Evolutionary conservation across 2,888 invertebrate genomes (phyloP).

Genomic region (Napeogenes sylphis): DNA sequence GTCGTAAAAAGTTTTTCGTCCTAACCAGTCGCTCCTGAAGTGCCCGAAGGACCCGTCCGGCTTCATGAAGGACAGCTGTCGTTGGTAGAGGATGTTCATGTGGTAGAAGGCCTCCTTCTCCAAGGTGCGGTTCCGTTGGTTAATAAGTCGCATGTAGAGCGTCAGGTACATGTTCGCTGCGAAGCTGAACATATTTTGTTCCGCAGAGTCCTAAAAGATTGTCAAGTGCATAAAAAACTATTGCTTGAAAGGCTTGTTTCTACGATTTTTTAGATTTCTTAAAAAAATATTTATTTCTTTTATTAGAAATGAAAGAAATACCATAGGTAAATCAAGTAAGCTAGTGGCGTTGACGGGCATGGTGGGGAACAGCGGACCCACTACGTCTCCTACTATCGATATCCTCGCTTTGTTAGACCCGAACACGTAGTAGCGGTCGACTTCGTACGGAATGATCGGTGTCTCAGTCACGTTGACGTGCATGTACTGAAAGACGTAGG

Average conservation of each 20-base stretch:
- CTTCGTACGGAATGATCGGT: constrained; percentile 93
- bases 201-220: constrained; percentile 85
- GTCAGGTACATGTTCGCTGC: constrained; percentile 95
- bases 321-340: constrained; percentile 87
- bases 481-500: constrained; percentile 95
- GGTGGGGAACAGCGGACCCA: constrained; percentile 94
- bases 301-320: constrained; percentile 37
- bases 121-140: constrained; percentile 89
- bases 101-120: constrained; percentile 89
- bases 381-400: constrained; percentile 93
- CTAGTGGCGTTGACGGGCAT: constrained; percentile 94
- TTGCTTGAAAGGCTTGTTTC: too few species aligned
- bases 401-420: constrained; percentile 92
- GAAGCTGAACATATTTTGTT: constrained; percentile 98
- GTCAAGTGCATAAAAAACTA: too few species aligned
- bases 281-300: too few species aligned
- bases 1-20: constrained; percentile 10
- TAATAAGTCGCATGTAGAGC: constrained; percentile 92
- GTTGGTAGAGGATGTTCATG: constrained; percentile 93
- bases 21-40: constrained; percentile 93
- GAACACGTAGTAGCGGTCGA: constrained; percentile 91
- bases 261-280: too few species aligned
- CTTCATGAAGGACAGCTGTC: constrained; percentile 94
- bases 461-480: constrained; percentile 97
- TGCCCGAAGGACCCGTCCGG: constrained; percentile 93